Base-by-base conservation (phyloP, 2,888 invertebrate species). In the Tenthredo distinguenda region DNA sequence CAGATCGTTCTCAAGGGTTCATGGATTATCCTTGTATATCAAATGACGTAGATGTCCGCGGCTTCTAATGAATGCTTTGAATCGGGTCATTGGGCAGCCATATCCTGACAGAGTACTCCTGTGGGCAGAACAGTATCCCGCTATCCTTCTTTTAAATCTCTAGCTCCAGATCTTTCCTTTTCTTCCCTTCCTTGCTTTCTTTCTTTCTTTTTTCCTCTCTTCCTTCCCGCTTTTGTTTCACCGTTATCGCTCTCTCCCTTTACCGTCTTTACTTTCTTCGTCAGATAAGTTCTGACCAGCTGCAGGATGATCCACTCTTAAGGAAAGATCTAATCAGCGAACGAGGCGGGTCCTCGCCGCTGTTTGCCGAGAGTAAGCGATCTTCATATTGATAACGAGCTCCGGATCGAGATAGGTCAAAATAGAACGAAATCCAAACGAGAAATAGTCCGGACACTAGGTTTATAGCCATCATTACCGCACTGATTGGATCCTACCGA, bases 121-220 rank as follows among this genome's bases (percentile, higher is more conserved):
- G 40, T 37, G 62, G 37, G 62, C 40, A 58, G 58, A 62, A 62
- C 40, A 58, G 62, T 43, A 81, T 81, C 81, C 81, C 50, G 62
- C 81, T 81, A 81, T 81, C 81, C 81, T 62, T 81, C 81, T 58
- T 81, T 81, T 62, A 40, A 62, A 81, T 81, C 81, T 81, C 81
- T 62, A 81, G 37, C 81, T 62, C 62, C 40, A 37, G 37, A 37
- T 40, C 62, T 37, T 62, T 50, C 2, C 26, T n/a, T 34, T 31
- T 50, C 43, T n/a, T 74, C n/a, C 40, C 43, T 34, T 55, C 26
- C 31, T 50, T 50, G n/a, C 47, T 76, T 50, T 12, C 21, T 31
- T 26, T 15, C 50, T 31, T 31, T 31, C 72, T 2, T 72, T n/a
- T n/a, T 74, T 34, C 31, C 15, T 34, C 34, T 31, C 50, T 55